phyloP scores from a whole-genome alignment of 2,113 vertebrate species.

The Solea senegalensis region DNA sequence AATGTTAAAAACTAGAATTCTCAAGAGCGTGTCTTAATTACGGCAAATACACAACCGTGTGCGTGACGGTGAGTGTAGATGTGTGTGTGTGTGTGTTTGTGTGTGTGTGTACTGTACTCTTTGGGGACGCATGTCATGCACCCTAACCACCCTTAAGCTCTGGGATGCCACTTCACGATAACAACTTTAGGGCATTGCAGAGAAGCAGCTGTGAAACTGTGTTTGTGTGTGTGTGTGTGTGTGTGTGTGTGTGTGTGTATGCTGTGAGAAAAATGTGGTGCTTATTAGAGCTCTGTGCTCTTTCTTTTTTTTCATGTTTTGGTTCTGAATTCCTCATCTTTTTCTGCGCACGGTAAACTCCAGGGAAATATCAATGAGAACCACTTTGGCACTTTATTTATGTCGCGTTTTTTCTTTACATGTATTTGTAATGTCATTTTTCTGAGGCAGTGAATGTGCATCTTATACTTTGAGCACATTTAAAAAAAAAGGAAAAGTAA shows the following conservation, averaged over 20 bases:
- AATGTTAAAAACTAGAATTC: slow-evolving; percentile 30
- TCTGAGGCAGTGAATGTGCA: neutral
- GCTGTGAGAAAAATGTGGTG: neutral
- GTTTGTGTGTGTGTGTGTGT: neutral
- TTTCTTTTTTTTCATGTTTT: slow-evolving; percentile 25
- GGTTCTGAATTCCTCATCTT: slow-evolving; percentile 24
- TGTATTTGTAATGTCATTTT: neutral
- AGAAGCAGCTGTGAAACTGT: slow-evolving; percentile 30
- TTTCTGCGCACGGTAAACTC: neutral
- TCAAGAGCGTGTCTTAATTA: slow-evolving; percentile 47
- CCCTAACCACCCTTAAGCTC: slow-evolving; percentile 54
- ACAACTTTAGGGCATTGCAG: slow-evolving; percentile 65
- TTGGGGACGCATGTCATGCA: slow-evolving; percentile 56
- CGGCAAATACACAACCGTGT: neutral
- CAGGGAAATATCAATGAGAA: slow-evolving; percentile 2
- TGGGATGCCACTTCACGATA: slow-evolving; percentile 70
- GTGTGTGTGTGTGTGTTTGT: neutral
- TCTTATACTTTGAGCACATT: neutral
- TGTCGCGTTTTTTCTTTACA: neutral
- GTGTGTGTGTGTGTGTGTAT: neutral
- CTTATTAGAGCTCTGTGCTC: slow-evolving; percentile 31
- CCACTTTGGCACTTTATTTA: neutral
- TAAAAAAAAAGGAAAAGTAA: too few relatives aligned
- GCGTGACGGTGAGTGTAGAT: neutral
- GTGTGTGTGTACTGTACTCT: slow-evolving; percentile 14